Conservation (phyloP, 2,797 vertebrate genomes). For the Danio kyathit region DNA sequence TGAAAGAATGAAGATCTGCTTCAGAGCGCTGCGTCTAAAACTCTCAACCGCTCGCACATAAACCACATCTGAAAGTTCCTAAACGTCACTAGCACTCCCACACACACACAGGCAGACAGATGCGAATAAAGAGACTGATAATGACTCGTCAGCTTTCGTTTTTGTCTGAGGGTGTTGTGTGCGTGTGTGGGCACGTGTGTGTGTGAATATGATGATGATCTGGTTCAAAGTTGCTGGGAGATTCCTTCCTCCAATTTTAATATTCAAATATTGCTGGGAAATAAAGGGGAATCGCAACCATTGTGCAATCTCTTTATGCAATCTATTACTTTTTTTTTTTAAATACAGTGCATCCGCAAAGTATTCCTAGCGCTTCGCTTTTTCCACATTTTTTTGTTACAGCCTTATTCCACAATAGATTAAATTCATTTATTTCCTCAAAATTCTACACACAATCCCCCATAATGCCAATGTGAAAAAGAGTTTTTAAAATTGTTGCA, state of each 20-base stretch:
- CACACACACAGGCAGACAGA: neutral
- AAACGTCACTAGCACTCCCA: slow-evolving; percentile 44
- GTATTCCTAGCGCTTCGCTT: no score
- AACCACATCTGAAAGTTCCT: slow-evolving; percentile 53
- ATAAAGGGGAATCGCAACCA: neutral
- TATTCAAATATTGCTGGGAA: neutral
- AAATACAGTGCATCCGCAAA: no score
- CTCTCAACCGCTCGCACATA: neutral
- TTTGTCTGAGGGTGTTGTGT: neutral
- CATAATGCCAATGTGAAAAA: no score
- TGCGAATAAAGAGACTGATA: neutral
- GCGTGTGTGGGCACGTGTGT: no score
- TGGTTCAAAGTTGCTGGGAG: neutral
- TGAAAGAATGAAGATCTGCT: slow-evolving; percentile 5
- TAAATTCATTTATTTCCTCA: no score
- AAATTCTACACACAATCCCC: no score
- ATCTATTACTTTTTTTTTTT: neutral
- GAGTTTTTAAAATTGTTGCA: no score
- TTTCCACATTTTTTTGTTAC: no score
- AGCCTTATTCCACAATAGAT: no score
- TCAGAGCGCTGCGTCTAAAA: neutral
- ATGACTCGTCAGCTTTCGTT: slow-evolving; percentile 26
- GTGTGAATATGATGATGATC: no score
- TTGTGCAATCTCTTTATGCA: neutral
- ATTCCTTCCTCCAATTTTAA: neutral